phyloP scores from a whole-genome alignment of 1,140 invertebrate species.

The Orius laevigatus region DNA sequence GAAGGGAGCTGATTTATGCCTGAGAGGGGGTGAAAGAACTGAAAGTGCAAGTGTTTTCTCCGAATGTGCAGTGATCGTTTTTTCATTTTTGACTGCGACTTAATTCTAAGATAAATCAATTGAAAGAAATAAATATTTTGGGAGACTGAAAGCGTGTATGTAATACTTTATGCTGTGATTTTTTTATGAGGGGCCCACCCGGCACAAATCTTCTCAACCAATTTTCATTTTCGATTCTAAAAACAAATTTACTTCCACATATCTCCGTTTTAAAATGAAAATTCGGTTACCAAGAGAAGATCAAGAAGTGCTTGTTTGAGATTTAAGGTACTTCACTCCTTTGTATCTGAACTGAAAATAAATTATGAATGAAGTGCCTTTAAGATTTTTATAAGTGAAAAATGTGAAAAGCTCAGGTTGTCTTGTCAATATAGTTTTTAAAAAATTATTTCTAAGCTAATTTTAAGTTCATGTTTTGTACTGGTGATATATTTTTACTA shows the following conservation, averaged over 20 bases:
- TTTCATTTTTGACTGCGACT: constrained; percentile 7
- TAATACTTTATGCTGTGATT: too few species aligned
- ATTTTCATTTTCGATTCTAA: too few species aligned
- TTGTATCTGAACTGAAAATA: too few species aligned
- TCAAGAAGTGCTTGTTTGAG: too few species aligned
- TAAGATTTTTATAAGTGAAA: not conserved
- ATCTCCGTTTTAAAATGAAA: too few species aligned
- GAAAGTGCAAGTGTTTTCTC: constrained; percentile 10
- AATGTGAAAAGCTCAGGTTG: constrained; percentile 1
- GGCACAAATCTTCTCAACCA: too few species aligned
- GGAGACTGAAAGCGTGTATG: not conserved
- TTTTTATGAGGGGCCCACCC: too few species aligned
- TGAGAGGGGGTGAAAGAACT: not conserved
- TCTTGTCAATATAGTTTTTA: constrained; percentile 5
- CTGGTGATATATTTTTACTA: too few species aligned
- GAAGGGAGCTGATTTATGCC: constrained; percentile 6
- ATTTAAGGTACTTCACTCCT: constrained; percentile 10
- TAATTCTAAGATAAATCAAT: constrained; percentile 5
- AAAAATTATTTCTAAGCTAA: not conserved
- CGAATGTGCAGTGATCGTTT: constrained; percentile 2
- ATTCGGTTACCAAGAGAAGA: too few species aligned
- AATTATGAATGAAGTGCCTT: constrained; percentile 10
- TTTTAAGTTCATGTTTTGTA: too few species aligned
- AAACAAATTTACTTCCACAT: too few species aligned
- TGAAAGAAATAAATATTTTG: not conserved